Base-by-base conservation (phyloP, 1,140 invertebrate species). In the Bombus waltoni region DNA sequence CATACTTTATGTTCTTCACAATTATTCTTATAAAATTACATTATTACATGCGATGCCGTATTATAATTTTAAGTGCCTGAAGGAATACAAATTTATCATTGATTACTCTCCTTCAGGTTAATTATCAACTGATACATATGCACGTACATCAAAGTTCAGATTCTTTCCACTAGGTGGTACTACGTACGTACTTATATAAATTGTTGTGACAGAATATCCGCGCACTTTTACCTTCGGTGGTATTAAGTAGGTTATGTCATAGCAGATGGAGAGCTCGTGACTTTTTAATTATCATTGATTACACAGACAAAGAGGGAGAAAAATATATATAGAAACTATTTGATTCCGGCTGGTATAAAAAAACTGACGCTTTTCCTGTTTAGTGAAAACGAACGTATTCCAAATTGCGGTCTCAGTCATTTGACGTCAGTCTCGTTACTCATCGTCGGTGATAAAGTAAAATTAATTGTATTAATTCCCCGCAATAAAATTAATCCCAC, bases 391-490 rank as follows among this genome's bases (percentile, higher is more conserved):
- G 47, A 32, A 25, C 22, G 1, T 57, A n/a, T 22, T 3, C 28
- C 22, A 11, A 65, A 71, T 42, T 59, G 53, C 1, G 3, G 18
- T n/a, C 42, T 72, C 35, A n/a, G 18, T 10, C 28, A 57, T 80
- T 85, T 85, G 83, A 85, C 83, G 83, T 85, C 83, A 85, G 18
- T 42, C 40, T 62, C 11, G 47, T 47, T 32, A 28, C 28, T 66
- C 15, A 40, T 68, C 32, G 68, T n/a, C 40, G 42, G n/a, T 68
- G 44, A 80, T 38, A 38, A 80, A 85, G 53, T 85, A 62, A 72
- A 85, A 72, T 85, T 80, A 80, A 85, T 80, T 62, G 28, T 38
- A 80, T 85, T 85, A 85, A 85, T 80, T 73, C 68, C 25, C 76
- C 53, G 77, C 77, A 72, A 85, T 85, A 59, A 85, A 85, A 85